Base-by-base conservation (phyloP, 2,888 invertebrate genomes). In the Megamerina dolium region DNA sequence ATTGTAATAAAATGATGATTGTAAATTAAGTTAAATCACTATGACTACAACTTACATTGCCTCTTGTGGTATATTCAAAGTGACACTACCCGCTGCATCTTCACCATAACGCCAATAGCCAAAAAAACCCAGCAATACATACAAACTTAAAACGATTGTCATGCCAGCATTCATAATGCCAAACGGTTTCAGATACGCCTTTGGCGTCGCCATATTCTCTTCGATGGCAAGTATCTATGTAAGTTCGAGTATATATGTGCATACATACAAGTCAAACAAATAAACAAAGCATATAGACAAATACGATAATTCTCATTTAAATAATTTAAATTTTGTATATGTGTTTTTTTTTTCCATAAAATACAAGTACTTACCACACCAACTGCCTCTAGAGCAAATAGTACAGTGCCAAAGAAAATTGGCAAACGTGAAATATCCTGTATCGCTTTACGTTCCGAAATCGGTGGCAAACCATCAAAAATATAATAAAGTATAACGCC, bases 191-290 rank as follows among this genome's bases (percentile, higher is more conserved):
- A 86, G 82, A 73, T 95, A 95, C 61, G 89, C 86, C 14, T 79
- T 79, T 0, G 94, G 94, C 1, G 82, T 85, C 64, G 83, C 86
- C 94, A 97, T 95, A 73, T 91, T 91, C 73, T 95, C 95, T 67
- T 96, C 95, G 52, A 97, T 76, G 0, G 97, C 94, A 79, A 97
- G 83, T 20, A 96, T 86, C 93, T 94, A 37, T 1, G 12, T 40
- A 32, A 17, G 14, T n/a, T n/a, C n/a, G n/a, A n/a, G n/a, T n/a
- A n/a, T n/a, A n/a, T n/a, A n/a, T n/a, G n/a, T n/a, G 35, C 9
- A 6, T 8, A 14, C 19, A 32, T 17, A 30, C 30, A 17, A 18
- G 20, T 12, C 26, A 27, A 37, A 21, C 29, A 37, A 34, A 31
- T 13, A 29, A 16, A 41, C 19, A 37, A 37, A 20, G 20, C 17